Evolutionary conservation across 2,113 vertebrate genomes (phyloP).

Genomic region (Gallinago undulata): DNA sequence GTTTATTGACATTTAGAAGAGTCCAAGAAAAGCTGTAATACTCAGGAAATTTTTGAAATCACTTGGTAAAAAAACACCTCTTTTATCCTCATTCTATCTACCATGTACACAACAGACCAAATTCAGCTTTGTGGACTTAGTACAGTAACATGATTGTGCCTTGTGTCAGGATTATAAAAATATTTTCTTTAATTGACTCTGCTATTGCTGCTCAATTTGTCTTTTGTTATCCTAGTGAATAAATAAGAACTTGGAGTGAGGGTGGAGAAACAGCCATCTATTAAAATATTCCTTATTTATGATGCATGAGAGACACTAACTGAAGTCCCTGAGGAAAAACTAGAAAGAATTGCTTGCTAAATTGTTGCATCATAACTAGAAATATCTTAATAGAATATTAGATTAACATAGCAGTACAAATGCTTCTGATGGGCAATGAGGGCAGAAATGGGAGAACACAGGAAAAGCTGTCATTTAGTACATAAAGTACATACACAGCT

Average conservation of each 20-base stretch:
- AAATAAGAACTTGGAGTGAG: not conserved
- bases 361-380: not conserved
- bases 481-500: not conserved
- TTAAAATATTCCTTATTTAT: not conserved
- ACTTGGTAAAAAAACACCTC: accelerated
- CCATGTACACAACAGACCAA: not conserved
- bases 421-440: not conserved
- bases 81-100: not conserved
- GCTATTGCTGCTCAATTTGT: not conserved
- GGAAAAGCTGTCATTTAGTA: not conserved
- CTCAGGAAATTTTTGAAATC: not conserved
- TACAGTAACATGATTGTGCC: not conserved
- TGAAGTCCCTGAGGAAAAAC: not conserved
- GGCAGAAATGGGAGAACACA: not conserved
- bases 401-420: not conserved
- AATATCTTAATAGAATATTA: not conserved
- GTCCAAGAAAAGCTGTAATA: not conserved
- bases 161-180: not conserved
- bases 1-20: not conserved
- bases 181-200: not conserved
- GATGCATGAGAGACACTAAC: not conserved
- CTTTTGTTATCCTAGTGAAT: not conserved
- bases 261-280: not conserved
- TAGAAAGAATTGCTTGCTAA: not conserved
- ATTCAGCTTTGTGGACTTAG: not conserved